Conservation (phyloP, 2,888 invertebrate genomes). For the Frankliniella fusca region DNA sequence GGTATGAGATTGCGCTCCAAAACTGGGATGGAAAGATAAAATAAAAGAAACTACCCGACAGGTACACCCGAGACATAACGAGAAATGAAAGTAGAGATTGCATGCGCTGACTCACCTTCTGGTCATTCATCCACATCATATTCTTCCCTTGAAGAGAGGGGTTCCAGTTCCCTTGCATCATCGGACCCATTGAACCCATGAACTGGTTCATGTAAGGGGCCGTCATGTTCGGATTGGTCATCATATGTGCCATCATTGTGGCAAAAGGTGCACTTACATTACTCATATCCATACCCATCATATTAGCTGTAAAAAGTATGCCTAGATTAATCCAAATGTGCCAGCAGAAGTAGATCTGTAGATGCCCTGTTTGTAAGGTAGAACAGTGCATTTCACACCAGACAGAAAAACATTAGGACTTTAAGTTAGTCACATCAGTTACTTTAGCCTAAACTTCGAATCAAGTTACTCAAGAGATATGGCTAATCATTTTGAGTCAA, state of each 20-base stretch:
- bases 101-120: conserved; percentile 36
- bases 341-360: no score
- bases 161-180: conserved; percentile 7
- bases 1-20: no score
- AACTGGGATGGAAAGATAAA: no score
- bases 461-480: neutral
- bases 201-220: conserved; percentile 29
- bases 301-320: neutral
- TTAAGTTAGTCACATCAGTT: neutral
- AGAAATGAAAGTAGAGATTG: neutral
- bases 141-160: neutral
- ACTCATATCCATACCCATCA: conserved; percentile 1
- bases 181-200: conserved; percentile 33
- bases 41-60: neutral
- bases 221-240: neutral
- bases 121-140: conserved; percentile 54
- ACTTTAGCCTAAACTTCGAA: neutral
- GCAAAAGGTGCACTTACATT: conserved; percentile 7
- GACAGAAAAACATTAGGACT: neutral
- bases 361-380: no score
- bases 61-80: neutral
- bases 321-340: neutral
- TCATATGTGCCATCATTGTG: neutral
- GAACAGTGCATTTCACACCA: neutral
- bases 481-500: conserved; percentile 34